A percentile compares a stretch with the other conserved stretches of the same genome.
These are phyloP conservation scores for Cotesia typhae DNA, from an alignment of 1,140 invertebrate species.

Conservation along the genomic window DNA sequence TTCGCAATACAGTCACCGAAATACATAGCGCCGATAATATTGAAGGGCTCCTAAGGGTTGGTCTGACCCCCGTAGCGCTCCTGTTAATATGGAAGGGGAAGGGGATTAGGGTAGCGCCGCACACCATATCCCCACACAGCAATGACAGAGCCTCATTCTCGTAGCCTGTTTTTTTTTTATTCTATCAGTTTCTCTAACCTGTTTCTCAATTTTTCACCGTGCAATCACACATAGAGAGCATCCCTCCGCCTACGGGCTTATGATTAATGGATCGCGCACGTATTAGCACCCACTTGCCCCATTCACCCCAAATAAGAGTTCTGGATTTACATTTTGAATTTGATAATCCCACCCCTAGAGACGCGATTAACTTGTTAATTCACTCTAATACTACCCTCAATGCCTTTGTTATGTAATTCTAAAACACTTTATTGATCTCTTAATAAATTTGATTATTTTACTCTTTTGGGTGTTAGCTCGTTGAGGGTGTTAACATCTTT, in stretches of 20 bases:
- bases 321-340: constrained; percentile 50
- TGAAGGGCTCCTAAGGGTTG: constrained; percentile 1
- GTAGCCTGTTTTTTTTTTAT: too few species aligned
- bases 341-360: constrained; percentile 41
- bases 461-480: neutral
- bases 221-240: neutral
- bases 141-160: neutral
- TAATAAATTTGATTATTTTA: neutral
- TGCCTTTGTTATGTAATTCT: neutral
- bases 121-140: neutral
- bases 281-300: constrained; percentile 47
- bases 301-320: constrained; percentile 26
- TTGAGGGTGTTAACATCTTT: neutral
- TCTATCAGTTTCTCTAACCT: constrained; percentile 22
- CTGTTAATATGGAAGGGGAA: constrained; percentile 44
- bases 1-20: neutral
- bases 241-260: constrained; percentile 27
- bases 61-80: constrained; percentile 28
- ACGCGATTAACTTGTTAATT: too few species aligned
- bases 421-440: neutral
- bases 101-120: constrained; percentile 37
- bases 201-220: constrained; percentile 25
- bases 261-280: constrained; percentile 50
- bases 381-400: neutral
- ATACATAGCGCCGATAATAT: neutral